A percentile compares a stretch with the other conserved stretches of the same genome.
Evolutionary conservation across 2,113 vertebrate genomes (phyloP).

Genomic region (Felis chaus): DNA sequence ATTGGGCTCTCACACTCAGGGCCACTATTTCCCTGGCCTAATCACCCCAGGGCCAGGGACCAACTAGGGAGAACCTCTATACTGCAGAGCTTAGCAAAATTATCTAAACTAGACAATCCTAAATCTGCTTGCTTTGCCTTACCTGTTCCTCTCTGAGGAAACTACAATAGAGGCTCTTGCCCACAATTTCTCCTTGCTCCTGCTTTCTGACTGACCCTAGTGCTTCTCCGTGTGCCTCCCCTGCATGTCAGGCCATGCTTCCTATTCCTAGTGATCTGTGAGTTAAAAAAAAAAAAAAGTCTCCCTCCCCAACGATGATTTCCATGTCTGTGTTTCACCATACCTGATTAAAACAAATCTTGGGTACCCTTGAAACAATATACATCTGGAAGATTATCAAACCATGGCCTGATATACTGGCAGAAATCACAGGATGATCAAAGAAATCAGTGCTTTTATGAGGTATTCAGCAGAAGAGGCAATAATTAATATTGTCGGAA

Average conservation of each 20-base stretch:
- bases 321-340: neutral
- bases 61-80: neutral
- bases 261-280: neutral
- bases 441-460: neutral
- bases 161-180: neutral
- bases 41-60: neutral
- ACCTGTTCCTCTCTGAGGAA: neutral
- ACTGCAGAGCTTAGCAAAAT: neutral
- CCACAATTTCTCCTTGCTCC: rapidly evolving
- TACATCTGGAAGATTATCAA: neutral
- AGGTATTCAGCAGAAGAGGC: neutral
- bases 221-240: neutral
- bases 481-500: neutral
- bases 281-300: neutral
- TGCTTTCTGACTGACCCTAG: neutral
- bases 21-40: neutral
- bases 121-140: neutral
- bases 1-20: neutral
- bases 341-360: neutral
- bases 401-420: neutral
- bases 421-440: neutral
- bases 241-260: neutral
- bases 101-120: neutral
- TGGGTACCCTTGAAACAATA: neutral
- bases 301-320: neutral